Conservation (phyloP, 2,888 invertebrate species). For the Eretmocerus hayati region DNA sequence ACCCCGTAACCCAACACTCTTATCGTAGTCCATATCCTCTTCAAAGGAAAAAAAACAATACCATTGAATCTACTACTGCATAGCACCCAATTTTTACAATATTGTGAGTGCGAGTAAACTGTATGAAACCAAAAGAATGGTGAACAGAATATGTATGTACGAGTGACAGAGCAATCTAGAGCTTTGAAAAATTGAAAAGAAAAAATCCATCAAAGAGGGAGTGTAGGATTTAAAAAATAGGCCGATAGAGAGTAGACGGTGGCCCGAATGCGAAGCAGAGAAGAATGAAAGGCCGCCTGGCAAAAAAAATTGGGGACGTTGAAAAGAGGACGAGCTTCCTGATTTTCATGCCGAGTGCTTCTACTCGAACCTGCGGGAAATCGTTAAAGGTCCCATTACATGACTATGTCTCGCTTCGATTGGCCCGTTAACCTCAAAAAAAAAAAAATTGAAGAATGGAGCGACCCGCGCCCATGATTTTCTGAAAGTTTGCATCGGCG, state of each 20-base stretch:
- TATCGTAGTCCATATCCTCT: too few relatives aligned
- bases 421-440: conserved; percentile 17
- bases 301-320: background rate
- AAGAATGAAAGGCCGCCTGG: background rate
- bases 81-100: too few relatives aligned
- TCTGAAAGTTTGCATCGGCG: background rate
- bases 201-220: too few relatives aligned
- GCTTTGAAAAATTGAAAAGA: too few relatives aligned
- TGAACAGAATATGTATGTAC: too few relatives aligned
- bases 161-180: too few relatives aligned
- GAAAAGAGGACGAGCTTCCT: conserved; percentile 6
- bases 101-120: too few relatives aligned
- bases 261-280: background rate
- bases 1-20: too few relatives aligned
- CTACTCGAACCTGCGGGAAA: conserved; percentile 10
- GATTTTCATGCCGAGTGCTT: conserved; percentile 19
- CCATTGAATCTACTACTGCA: too few relatives aligned
- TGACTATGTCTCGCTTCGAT: conserved; percentile 10
- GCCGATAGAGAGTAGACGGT: background rate
- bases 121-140: too few relatives aligned
- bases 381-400: conserved; percentile 21
- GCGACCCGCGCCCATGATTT: background rate
- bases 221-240: background rate
- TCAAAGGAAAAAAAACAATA: too few relatives aligned
- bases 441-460: background rate